Conservation (phyloP, 2,888 invertebrate genomes). For the Cremastinae sp. region DNA sequence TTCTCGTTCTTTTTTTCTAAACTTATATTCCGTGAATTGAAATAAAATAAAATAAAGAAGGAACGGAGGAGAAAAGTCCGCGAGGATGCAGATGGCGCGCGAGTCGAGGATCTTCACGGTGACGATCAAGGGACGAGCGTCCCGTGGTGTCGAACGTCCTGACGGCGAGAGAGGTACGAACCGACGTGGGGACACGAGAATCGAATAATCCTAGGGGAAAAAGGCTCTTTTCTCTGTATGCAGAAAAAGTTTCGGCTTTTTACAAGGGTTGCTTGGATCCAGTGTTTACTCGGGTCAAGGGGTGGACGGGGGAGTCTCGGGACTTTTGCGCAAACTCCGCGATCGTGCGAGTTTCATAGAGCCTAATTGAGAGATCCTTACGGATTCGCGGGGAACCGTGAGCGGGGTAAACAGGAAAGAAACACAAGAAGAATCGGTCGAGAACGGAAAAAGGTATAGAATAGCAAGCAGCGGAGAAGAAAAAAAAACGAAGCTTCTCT, state of each 20-base stretch:
- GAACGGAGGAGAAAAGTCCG: not conserved
- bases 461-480: too few species aligned
- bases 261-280: not conserved
- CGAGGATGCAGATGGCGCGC: constrained; percentile 56
- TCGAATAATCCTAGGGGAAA: not conserved
- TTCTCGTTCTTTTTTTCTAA: not conserved
- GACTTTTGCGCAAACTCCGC: constrained; percentile 28
- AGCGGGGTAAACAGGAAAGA: not conserved
- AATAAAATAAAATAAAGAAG: too few species aligned
- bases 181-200: constrained; percentile 1
- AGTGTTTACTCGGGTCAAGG: constrained; percentile 13
- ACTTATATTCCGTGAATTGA: not conserved
- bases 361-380: constrained; percentile 6
- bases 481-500: too few species aligned
- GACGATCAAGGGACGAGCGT: constrained; percentile 35
- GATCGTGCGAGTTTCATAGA: not conserved
- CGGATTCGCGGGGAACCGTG: not conserved
- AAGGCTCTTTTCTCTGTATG: not conserved
- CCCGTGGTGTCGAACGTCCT: constrained; percentile 3
- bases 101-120: constrained; percentile 44
- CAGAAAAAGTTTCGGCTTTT: not conserved
- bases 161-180: constrained; percentile 45
- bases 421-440: constrained; percentile 9
- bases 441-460: constrained; percentile 9
- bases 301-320: not conserved